phyloP scores from a whole-genome alignment of 2,113 vertebrate genomes.

The Danio rerio region DNA sequence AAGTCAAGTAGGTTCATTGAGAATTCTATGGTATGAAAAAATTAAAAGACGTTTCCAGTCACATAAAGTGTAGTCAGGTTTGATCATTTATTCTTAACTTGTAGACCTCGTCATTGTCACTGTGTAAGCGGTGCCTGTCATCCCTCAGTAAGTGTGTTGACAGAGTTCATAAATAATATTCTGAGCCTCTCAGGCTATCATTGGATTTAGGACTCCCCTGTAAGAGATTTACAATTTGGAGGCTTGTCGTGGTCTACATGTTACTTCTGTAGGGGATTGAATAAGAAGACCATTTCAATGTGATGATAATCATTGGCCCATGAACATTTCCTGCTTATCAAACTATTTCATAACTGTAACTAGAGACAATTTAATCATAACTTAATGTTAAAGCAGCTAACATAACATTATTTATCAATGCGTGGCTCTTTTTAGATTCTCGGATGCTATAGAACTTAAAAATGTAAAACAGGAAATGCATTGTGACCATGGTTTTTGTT shows the following conservation, averaged over 20 bases:
- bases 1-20: not conserved
- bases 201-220: constrained; percentile 3
- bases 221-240: constrained; percentile 22
- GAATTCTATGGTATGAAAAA: not conserved
- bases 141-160: not conserved
- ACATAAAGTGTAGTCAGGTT: not conserved
- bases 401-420: too few relatives aligned
- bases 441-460: too few relatives aligned
- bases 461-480: too few relatives aligned
- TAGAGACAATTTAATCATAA: too few relatives aligned
- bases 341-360: too few relatives aligned
- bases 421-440: too few relatives aligned
- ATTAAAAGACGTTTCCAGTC: not conserved
- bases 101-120: not conserved
- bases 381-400: too few relatives aligned
- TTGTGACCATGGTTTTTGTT: too few relatives aligned
- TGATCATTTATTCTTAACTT: not conserved
- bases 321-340: too few relatives aligned
- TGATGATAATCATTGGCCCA: too few relatives aligned
- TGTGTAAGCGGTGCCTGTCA: not conserved
- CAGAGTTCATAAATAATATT: constrained; percentile 5
- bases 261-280: too few relatives aligned
- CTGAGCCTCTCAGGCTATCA: constrained; percentile 3
- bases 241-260: not conserved
- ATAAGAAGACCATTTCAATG: too few relatives aligned